These are phyloP conservation scores for Linnaemya vulpina DNA, from an alignment of 2,888 invertebrate genomes.

Conservation along the genomic window DNA sequence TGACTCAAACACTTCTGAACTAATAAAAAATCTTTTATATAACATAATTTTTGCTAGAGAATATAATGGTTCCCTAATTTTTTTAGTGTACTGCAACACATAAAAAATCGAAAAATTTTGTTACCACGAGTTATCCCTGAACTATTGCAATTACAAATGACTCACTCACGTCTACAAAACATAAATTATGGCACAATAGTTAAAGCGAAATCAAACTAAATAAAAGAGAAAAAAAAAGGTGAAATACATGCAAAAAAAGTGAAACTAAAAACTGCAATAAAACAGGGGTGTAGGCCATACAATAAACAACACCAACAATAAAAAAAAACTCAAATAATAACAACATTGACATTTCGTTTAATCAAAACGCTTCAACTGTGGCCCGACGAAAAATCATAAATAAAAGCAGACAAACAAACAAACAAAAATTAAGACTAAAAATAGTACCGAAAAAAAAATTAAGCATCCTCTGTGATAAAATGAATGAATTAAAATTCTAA, in stretches of 20 bases:
- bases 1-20: too few species aligned
- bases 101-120: background rate
- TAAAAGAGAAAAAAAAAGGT: slow-evolving; percentile 28
- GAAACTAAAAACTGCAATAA: slow-evolving; percentile 45
- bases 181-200: slow-evolving; percentile 44
- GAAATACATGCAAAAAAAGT: slow-evolving; percentile 5
- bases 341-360: slow-evolving; percentile 59
- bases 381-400: slow-evolving; percentile 47
- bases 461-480: slow-evolving; percentile 13
- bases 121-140: slow-evolving; percentile 66
- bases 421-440: background rate
- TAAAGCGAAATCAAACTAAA: slow-evolving; percentile 38
- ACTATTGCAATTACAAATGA: slow-evolving; percentile 55
- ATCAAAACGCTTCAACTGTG: slow-evolving; percentile 57
- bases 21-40: background rate
- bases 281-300: slow-evolving; percentile 39
- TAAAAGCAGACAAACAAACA: background rate
- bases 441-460: slow-evolving; percentile 1
- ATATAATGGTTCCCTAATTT: background rate
- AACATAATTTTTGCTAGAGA: too few species aligned
- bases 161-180: slow-evolving; percentile 37
- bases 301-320: slow-evolving; percentile 38
- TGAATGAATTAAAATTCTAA: slow-evolving; percentile 8
- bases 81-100: slow-evolving; percentile 16
- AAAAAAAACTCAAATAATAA: slow-evolving; percentile 27